A percentile compares a stretch with the other conserved stretches of the same genome.
Evolutionary conservation across 2,113 vertebrate genomes (phyloP).

Genomic region (Aspiorhynchus laticeps): DNA sequence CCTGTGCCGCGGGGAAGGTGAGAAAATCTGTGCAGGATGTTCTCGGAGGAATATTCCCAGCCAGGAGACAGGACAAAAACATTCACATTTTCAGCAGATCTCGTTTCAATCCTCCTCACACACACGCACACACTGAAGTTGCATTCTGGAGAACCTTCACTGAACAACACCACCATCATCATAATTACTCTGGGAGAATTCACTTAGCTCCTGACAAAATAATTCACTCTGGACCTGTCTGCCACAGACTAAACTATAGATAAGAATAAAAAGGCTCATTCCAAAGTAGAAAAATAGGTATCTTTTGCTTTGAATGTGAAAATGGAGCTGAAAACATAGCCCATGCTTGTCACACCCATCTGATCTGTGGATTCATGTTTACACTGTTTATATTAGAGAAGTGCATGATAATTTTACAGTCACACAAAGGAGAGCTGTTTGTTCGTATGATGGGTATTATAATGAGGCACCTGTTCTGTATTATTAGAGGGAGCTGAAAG

Average conservation of each 20-base stretch:
- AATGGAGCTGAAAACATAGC: not conserved
- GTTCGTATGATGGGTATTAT: not conserved
- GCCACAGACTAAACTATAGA: constrained; percentile 51
- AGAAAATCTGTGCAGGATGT: constrained; percentile 16
- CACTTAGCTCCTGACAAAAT: constrained; percentile 74
- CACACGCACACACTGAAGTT: constrained; percentile 33
- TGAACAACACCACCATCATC: constrained; percentile 69
- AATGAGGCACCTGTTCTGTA: constrained; percentile 25
- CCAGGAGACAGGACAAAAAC: constrained; percentile 31
- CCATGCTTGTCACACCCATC: not conserved
- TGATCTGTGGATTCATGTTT: constrained; percentile 14
- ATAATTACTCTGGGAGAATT: constrained; percentile 75
- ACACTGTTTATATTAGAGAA: not conserved
- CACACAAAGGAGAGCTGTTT: constrained; percentile 6
- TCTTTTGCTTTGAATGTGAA: not conserved
- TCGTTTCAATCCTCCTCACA: constrained; percentile 19
- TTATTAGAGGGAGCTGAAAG: constrained; percentile 19
- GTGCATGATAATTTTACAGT: not conserved
- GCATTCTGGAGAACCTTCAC: constrained; percentile 55
- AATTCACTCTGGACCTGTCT: constrained; percentile 66
- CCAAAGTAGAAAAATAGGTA: not conserved
- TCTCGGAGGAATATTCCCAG: constrained; percentile 39
- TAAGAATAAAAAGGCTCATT: constrained; percentile 60
- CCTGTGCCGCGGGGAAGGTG: not conserved
- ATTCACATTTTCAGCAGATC: constrained; percentile 26